Evolutionary conservation across 2,113 vertebrate genomes (phyloP).

Genomic region (Myotis davidii): DNA sequence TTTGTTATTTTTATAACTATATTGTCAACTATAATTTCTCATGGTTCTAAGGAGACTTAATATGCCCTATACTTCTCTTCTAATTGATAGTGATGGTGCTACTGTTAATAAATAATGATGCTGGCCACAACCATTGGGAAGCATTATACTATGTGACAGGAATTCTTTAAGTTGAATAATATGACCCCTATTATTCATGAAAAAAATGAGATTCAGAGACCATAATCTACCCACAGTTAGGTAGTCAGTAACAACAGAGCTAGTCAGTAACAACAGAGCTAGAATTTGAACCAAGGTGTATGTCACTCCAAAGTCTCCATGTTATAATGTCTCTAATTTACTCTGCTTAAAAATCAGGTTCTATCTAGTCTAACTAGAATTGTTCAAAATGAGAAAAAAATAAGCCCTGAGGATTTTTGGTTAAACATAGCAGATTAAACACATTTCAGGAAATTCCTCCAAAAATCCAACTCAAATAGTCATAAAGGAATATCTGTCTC

Average conservation of each 20-base stretch:
- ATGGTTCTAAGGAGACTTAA: neutral
- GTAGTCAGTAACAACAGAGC: neutral
- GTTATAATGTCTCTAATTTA: neutral
- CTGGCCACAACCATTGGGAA: neutral
- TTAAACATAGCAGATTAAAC: neutral
- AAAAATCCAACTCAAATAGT: neutral
- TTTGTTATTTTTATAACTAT: constrained; percentile 5
- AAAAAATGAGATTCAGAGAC: neutral
- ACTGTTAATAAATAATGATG: neutral
- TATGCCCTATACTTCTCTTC: neutral
- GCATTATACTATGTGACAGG: neutral
- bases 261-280: neutral
- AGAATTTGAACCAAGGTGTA: constrained; percentile 6
- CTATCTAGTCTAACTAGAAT: neutral
- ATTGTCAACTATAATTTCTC: neutral
- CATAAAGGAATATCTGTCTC: neutral
- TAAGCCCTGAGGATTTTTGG: neutral
- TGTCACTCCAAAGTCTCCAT: neutral
- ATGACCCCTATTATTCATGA: neutral
- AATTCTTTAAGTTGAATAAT: neutral
- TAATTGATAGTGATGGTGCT: neutral
- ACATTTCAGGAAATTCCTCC: neutral
- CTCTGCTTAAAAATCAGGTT: neutral
- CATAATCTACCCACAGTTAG: neutral
- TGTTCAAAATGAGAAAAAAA: constrained; percentile 21